Evolutionary conservation across 2,888 invertebrate species (phyloP).

Genomic region (Diogma glabrata): DNA sequence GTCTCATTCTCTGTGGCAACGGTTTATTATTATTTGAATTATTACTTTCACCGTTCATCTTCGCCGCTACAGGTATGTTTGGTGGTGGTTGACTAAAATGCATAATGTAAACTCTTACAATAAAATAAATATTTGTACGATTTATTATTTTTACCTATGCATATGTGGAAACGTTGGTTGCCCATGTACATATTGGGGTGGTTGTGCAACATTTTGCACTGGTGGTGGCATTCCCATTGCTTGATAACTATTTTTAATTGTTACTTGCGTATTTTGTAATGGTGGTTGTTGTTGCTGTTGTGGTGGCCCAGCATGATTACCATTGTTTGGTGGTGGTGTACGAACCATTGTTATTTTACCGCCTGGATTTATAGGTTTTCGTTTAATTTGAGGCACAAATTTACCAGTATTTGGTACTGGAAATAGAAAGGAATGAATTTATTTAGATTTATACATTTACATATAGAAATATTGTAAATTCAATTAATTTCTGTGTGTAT

Average conservation of each 20-base stretch:
- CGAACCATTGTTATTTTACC: constrained; percentile 58
- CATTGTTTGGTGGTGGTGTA: constrained; percentile 40
- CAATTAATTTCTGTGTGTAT: no score
- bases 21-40: constrained; percentile 23
- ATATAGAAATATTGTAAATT: no score
- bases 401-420: constrained; percentile 35
- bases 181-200: constrained; percentile 18
- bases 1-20: constrained; percentile 31
- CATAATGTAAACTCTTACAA: constrained; percentile 6
- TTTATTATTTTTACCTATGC: constrained; percentile 18
- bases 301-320: constrained; percentile 8
- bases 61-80: constrained; percentile 26
- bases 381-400: constrained; percentile 68
- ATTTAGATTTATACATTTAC: no score
- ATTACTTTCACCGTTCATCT: constrained; percentile 31
- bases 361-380: constrained; percentile 45
- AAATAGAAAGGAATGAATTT: no score
- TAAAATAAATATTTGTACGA: not conserved
- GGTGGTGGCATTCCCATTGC: constrained; percentile 22
- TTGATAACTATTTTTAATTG: constrained; percentile 21
- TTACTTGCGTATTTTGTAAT: constrained; percentile 8
- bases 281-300: constrained; percentile 4
- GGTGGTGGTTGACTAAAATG: constrained; percentile 20
- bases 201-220: constrained; percentile 23
- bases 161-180: constrained; percentile 18